Evolutionary conservation across 2,113 vertebrate species (phyloP).

Genomic region (Paracyprichromis sp.): DNA sequence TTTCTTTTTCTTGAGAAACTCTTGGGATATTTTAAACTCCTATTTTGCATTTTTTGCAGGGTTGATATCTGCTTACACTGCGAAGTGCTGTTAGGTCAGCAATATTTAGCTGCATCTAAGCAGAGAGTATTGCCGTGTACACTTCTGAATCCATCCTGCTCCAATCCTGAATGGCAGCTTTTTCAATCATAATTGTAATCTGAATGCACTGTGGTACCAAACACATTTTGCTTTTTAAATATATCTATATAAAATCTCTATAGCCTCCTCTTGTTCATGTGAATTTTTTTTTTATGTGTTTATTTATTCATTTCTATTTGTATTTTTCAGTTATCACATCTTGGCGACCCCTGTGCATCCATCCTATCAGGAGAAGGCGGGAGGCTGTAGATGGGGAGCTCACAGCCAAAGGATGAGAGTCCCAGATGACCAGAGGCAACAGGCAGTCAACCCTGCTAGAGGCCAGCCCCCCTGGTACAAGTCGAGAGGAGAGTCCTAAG

Average conservation of each 20-base stretch:
- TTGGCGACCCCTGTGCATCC: background rate
- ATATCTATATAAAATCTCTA: background rate
- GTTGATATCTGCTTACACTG: background rate
- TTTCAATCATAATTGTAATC: background rate
- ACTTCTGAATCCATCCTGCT: background rate
- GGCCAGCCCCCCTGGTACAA: background rate
- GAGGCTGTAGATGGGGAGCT: background rate
- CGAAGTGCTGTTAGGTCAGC: background rate
- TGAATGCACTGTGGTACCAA: background rate
- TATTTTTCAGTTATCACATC: background rate
- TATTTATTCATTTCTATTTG: background rate
- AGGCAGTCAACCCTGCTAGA: accelerated
- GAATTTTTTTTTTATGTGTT: background rate
- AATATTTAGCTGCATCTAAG: background rate
- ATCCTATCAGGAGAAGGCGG: background rate
- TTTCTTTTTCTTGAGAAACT: background rate
- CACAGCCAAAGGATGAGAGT: background rate
- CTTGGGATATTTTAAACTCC: background rate
- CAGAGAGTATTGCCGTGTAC: accelerated
- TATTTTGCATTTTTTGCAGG: background rate
- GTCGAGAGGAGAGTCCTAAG: background rate
- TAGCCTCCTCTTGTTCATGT: background rate
- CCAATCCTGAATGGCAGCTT: background rate
- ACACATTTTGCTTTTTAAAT: background rate
- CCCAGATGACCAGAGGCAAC: background rate